Percentiles rank a stretch among this genome's conserved stretches.
phyloP scores from a whole-genome alignment of 2,113 vertebrate genomes.

The Varanus salvator region DNA sequence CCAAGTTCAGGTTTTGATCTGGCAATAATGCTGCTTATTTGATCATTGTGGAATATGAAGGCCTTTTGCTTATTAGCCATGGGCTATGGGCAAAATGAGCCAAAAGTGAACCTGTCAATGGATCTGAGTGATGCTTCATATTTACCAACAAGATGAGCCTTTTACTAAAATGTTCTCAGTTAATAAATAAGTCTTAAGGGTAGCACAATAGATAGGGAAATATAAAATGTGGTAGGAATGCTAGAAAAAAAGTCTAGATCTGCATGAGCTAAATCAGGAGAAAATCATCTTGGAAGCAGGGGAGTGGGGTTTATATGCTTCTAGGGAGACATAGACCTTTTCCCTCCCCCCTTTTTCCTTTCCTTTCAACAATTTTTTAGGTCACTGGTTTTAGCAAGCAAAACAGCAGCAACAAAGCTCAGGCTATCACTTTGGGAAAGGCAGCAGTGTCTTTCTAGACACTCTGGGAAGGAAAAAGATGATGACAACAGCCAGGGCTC shows the following conservation, averaged over 20 bases:
- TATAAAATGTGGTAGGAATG: neutral
- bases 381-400: neutral
- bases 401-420: neutral
- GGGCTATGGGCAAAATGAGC: neutral
- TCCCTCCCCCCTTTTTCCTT: no score
- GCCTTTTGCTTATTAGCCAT: neutral
- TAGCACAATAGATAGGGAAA: neutral
- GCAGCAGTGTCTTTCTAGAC: neutral
- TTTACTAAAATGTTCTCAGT: neutral
- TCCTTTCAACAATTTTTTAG: neutral
- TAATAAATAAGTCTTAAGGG: neutral
- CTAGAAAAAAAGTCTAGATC: neutral
- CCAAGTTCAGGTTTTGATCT: neutral
- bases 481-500: neutral
- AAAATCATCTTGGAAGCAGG: neutral
- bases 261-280: neutral
- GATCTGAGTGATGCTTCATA: neutral
- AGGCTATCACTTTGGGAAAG: neutral
- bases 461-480: neutral
- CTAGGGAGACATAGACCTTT: neutral
- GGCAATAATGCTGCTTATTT: conserved; percentile 1
- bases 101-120: neutral
- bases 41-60: neutral
- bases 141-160: neutral
- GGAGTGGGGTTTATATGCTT: neutral